Percentiles rank a stretch among this genome's conserved stretches.
These are phyloP conservation scores for Pterocles gutturalis DNA, from an alignment of 2,113 vertebrate genomes.

Conservation along the genomic window DNA sequence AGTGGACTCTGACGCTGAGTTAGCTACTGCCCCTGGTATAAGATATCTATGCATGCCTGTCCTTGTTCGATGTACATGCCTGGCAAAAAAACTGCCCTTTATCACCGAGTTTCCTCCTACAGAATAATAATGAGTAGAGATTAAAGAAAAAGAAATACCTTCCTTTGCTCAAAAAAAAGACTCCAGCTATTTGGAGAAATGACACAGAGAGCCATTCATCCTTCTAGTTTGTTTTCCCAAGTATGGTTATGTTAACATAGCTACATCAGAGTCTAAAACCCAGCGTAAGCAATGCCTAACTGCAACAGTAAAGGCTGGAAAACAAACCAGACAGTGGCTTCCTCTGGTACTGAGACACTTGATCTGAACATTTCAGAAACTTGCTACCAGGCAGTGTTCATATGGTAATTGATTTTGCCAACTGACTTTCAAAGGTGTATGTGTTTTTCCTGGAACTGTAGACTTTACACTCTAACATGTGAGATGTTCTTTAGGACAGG, in stretches of 20 bases:
- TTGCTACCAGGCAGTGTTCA: background rate
- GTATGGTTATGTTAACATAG: background rate
- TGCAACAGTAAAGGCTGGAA: background rate
- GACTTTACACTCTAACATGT: background rate
- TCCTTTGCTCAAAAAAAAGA: background rate
- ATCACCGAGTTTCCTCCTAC: background rate
- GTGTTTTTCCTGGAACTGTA: background rate
- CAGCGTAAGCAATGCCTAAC: background rate
- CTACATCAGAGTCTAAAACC: background rate
- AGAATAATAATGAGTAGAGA: background rate
- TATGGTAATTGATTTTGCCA: background rate
- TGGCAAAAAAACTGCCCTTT: background rate
- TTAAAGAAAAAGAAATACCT: background rate
- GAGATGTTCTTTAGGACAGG: background rate
- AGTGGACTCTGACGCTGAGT: accelerated
- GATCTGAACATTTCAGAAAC: background rate
- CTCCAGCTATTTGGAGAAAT: background rate
- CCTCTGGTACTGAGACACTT: background rate
- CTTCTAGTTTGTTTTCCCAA: background rate
- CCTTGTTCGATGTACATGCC: background rate
- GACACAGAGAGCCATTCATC: background rate
- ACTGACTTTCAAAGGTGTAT: background rate
- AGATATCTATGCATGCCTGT: background rate
- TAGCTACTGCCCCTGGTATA: background rate
- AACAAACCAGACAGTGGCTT: background rate